Evolutionary conservation across 64 coral and sea anemone genomes (phyloP).

Genomic region (Montipora capricornis): DNA sequence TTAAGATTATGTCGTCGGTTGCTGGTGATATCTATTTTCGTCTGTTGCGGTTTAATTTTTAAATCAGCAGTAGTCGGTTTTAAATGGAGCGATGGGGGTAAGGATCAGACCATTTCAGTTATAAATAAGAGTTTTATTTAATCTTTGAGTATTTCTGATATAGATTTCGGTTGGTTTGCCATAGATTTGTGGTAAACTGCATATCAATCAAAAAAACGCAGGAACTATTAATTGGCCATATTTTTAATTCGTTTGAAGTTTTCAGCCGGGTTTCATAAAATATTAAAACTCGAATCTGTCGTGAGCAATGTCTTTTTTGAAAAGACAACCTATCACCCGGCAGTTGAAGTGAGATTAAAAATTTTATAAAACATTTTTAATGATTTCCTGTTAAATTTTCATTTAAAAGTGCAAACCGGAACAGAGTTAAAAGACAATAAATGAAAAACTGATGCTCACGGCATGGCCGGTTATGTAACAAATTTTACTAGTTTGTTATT

Average conservation of each 20-base stretch:
- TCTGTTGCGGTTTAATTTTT: conserved; percentile 71
- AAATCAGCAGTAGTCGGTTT: conserved; percentile 43
- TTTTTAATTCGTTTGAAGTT: not conserved
- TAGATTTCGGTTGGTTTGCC: not conserved
- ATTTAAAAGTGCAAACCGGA: not conserved
- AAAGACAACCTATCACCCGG: not conserved
- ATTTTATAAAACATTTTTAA: not conserved
- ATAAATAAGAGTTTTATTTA: too few relatives aligned
- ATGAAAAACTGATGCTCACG: not conserved
- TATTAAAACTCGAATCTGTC: conserved; percentile 13
- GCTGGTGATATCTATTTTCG: conserved; percentile 58
- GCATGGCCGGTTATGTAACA: not conserved
- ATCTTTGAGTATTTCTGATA: not conserved
- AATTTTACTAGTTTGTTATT: too few relatives aligned
- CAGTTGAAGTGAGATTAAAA: not conserved
- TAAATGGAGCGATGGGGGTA: conserved; percentile 30
- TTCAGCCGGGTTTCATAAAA: conserved; percentile 56
- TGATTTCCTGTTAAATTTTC: not conserved
- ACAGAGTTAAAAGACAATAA: not conserved
- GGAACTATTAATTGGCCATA: not conserved
- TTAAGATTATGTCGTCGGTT: conserved; percentile 34
- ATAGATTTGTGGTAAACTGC: not conserved
- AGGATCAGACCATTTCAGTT: not conserved
- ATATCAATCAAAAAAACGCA: not conserved
- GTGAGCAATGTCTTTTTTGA: conserved; percentile 27